phyloP scores from a whole-genome alignment of 2,797 vertebrate species.

The Nyctalus aviator region DNA sequence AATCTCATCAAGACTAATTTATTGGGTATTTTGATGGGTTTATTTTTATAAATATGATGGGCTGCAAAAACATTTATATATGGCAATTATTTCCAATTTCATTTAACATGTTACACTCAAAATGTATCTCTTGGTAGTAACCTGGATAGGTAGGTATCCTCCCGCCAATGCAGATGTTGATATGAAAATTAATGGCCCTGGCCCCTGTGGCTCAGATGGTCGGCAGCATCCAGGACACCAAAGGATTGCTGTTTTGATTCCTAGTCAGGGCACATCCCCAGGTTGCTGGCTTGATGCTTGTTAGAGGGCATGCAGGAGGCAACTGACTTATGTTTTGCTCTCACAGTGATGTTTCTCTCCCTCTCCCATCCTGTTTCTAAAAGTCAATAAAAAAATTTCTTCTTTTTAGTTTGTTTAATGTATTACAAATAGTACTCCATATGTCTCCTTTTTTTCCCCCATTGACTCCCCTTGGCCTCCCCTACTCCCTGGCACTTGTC shows the following conservation, averaged over 20 bases:
- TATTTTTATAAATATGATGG: constrained; percentile 73
- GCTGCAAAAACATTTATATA: constrained; percentile 50
- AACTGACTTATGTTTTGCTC: neutral
- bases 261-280: neutral
- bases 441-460: too few relatives aligned
- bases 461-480: too few relatives aligned
- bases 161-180: neutral
- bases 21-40: constrained; percentile 70
- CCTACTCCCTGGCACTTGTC: too few relatives aligned
- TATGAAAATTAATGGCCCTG: neutral
- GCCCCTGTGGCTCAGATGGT: neutral
- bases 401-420: too few relatives aligned
- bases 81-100: constrained; percentile 60
- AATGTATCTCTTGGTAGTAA: neutral
- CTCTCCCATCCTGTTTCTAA: neutral
- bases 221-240: neutral
- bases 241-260: neutral
- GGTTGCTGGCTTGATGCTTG: neutral
- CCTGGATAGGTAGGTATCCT: neutral
- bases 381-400: neutral
- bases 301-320: neutral
- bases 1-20: constrained; percentile 80
- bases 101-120: constrained; percentile 34
- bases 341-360: neutral
- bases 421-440: too few relatives aligned